Evolutionary conservation across 2,113 vertebrate genomes (phyloP).

Genomic region (Ibidorhyncha struthersii): DNA sequence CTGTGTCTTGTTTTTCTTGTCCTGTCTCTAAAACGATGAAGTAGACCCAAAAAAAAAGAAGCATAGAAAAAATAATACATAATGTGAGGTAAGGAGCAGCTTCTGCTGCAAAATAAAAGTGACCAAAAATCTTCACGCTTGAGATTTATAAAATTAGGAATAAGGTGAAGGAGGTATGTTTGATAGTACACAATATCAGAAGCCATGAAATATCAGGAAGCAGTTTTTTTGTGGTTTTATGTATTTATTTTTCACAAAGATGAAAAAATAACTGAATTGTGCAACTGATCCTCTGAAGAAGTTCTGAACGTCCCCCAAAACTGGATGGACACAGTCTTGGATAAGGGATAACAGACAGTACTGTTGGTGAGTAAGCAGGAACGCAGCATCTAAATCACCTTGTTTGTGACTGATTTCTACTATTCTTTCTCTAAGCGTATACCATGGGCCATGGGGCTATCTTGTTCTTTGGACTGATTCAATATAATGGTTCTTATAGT

Average conservation of each 20-base stretch:
- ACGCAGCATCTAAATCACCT: neutral
- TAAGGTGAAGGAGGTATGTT: neutral
- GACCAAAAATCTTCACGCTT: neutral
- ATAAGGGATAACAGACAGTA: neutral
- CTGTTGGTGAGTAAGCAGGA: neutral
- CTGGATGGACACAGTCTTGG: neutral
- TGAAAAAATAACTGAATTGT: neutral
- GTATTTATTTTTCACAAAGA: neutral
- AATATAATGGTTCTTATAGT: rapidly evolving
- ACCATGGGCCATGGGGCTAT: rapidly evolving
- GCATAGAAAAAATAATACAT: neutral
- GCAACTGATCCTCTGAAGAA: neutral
- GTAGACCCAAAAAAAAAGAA: neutral
- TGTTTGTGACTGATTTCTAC: neutral
- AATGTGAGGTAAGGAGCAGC: neutral
- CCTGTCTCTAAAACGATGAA: neutral
- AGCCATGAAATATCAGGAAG: neutral
- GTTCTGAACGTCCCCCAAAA: neutral
- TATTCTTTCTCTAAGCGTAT: neutral
- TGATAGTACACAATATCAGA: neutral
- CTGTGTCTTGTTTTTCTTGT: neutral
- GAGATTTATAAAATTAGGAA: neutral
- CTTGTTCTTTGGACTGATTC: neutral
- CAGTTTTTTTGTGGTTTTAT: neutral
- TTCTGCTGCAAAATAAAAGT: neutral